Evolutionary conservation across 2,113 vertebrate species (phyloP).

Genomic region (Pelobates fuscus): DNA sequence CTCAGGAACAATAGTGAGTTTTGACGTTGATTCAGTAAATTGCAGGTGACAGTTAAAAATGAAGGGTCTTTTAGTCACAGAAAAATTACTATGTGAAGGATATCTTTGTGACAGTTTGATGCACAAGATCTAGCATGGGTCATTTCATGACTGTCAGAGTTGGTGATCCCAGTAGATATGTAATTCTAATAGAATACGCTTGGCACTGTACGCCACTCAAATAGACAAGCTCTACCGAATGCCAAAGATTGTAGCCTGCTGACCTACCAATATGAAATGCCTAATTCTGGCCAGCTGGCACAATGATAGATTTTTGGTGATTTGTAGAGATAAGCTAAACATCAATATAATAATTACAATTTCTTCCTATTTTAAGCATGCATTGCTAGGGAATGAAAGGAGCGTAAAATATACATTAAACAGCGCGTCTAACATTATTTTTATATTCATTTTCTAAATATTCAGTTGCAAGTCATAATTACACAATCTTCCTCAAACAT

Average conservation of each 20-base stretch:
- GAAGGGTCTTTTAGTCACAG: background rate
- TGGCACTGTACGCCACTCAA: slow-evolving; percentile 2
- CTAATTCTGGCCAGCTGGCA: no score
- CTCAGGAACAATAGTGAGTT: background rate
- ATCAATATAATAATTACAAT: no score
- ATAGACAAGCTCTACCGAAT: background rate
- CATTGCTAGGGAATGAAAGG: no score
- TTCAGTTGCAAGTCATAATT: no score
- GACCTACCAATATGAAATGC: background rate
- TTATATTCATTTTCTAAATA: no score
- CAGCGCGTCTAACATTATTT: no score
- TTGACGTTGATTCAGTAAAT: background rate
- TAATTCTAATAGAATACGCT: background rate
- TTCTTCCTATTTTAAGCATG: no score
- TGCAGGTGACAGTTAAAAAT: slow-evolving; percentile 32
- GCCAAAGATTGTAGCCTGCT: background rate
- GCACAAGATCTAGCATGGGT: slow-evolving; percentile 19
- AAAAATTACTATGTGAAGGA: background rate
- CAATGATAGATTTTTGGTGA: no score
- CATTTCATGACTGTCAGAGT: slow-evolving; percentile 34
- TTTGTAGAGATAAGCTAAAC: no score
- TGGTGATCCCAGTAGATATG: slow-evolving; percentile 23
- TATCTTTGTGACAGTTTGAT: slow-evolving; percentile 36
- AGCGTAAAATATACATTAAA: no score
- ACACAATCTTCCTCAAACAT: no score